Base-by-base conservation (phyloP, 2,888 invertebrate genomes). In the Platynereis dumerilii region DNA sequence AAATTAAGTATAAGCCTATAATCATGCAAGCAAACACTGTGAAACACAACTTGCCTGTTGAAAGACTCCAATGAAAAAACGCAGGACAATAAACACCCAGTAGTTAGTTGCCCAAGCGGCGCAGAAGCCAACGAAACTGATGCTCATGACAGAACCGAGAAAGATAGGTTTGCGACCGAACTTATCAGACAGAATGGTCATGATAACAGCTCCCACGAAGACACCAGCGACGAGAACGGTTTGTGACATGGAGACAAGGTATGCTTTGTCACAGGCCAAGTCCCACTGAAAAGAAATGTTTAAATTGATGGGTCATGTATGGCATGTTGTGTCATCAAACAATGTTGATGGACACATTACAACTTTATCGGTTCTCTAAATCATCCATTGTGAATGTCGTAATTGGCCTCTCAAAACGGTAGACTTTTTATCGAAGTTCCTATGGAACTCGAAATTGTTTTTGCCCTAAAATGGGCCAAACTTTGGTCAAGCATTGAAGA, bases 21-120 rank as follows among this genome's bases (percentile, higher is more conserved):
- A n/a, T n/a, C n/a, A n/a, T n/a, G n/a, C n/a, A n/a, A n/a, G n/a
- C 7, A 7, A 27, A 24, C 55, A 55, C 7, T 24, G 15, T 27
- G 28, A 27, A 27, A 24, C 52, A 22, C 24, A 52, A 54, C 65
- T 22, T 39, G 69, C 70, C 68, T 70, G 70, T 28, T 70, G 70
- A 42, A 69, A 53, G 15, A 64, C 28, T 26, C 70, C 70, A 10
- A 55, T 60, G 20, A 66, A 22, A 39, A 70, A 69, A 2, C 68
- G 42, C 42, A 66, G 56, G 26, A 67, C 39, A 12, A 45, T 34
- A 60, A 70, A 70, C 5, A 57, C 28, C 20, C 42, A n/a, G 42
- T 59, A 60, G 56, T 61, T 58, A 24, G 48, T 20, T 3, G 53
- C 58, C 34, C 29, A 58, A 17, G 63, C 39, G 1, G 62, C 44